phyloP scores from a whole-genome alignment of 2,113 vertebrate genomes.

The Gracilinanus agilis region DNA sequence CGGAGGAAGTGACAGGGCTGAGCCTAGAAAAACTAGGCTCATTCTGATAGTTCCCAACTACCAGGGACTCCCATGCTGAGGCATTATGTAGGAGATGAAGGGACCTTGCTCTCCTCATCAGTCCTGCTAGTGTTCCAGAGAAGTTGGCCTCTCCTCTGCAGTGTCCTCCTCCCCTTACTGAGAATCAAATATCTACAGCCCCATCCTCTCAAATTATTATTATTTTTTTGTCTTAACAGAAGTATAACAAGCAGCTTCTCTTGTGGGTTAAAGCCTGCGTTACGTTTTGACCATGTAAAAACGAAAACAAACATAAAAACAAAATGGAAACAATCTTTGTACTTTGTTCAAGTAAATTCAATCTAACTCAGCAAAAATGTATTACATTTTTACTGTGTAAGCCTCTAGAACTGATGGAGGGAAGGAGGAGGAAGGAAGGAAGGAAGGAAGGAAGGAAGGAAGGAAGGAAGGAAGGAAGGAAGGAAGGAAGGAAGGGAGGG shows the following conservation, averaged over 20 bases:
- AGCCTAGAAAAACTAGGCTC: neutral
- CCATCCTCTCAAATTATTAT: too few species aligned
- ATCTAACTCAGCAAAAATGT: neutral
- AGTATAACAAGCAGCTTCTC: neutral
- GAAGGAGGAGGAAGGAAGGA: too few species aligned
- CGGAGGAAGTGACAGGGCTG: neutral
- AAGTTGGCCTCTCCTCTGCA: neutral
- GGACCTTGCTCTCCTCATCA: neutral
- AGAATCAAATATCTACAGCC: neutral
- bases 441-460: rapidly evolving
- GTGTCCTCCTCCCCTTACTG: neutral
- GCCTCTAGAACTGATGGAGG: neutral
- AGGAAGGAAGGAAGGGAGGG: too few species aligned
- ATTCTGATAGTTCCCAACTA: neutral
- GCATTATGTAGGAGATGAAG: neutral
- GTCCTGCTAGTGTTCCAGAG: neutral
- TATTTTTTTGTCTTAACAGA: neutral
- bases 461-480: too few species aligned
- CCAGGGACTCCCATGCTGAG: neutral
- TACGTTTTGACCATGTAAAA: neutral
- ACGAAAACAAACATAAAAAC: neutral
- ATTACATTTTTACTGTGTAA: neutral
- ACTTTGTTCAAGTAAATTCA: neutral
- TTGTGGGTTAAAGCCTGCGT: neutral
- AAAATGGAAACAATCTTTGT: neutral